Evolutionary conservation across 2,888 invertebrate genomes (phyloP).

Genomic region (Cephus runcator): DNA sequence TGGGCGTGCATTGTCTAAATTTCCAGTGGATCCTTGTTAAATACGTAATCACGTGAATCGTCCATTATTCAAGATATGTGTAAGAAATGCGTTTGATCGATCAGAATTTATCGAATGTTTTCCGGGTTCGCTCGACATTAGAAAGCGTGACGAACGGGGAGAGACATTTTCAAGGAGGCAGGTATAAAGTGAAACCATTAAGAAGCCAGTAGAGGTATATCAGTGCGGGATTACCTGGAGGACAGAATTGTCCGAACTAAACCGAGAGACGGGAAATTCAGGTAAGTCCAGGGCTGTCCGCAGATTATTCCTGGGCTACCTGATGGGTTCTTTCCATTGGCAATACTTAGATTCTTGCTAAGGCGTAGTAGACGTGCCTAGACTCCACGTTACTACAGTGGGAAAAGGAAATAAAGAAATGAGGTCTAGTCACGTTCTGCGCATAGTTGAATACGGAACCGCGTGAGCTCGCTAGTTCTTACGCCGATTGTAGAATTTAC

Average conservation of each 20-base stretch:
- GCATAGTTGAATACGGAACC: neutral
- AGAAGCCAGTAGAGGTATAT: neutral
- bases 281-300: neutral
- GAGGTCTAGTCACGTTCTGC: neutral
- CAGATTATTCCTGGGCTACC: neutral
- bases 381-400: neutral
- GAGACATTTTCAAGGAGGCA: neutral
- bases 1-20: neutral
- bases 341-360: neutral
- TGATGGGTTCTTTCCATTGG: neutral
- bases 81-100: constrained; percentile 14
- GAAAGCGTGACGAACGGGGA: constrained; percentile 43
- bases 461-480: neutral
- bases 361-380: neutral
- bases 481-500: neutral
- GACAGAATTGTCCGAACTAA: neutral
- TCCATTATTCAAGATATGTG: constrained; percentile 10
- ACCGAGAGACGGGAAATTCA: neutral
- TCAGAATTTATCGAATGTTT: constrained; percentile 26
- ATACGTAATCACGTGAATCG: neutral
- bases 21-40: neutral
- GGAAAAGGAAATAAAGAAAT: neutral
- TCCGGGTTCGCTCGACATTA: constrained; percentile 35
- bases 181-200: neutral
- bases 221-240: neutral